Evolutionary conservation across 2,797 vertebrate species (phyloP), one percentile per base, ranked within the genome.

Genomic region (Leptoclinus maculatus): DNA sequence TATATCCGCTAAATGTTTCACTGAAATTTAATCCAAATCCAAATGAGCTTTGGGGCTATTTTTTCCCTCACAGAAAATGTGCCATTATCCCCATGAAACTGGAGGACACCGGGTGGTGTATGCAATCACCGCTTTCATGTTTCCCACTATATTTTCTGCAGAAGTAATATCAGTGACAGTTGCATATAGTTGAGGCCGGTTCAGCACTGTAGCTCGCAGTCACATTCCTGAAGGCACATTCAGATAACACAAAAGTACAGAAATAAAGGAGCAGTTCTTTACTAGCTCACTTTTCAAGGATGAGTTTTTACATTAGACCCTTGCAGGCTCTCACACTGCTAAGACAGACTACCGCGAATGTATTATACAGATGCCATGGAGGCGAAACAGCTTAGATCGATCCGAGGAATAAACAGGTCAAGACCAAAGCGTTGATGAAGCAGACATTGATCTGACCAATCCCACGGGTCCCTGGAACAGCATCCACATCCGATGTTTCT

Each of bases 401-500:
- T 90, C 27, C 0, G 14, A 85, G 72, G 83, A 92, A 88, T 92
- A 92, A 94, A 93, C 91, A 90, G 89, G 91, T 94, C 88, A 79
- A 84, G 86, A 88, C 82, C 86, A 80, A 89, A 88, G 89, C 62
- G 54, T 90, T 89, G 91, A 93, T 92, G 91, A 91, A 89, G 89
- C 88, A 87, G 90, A 90, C 87, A 92, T 91, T 87, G 91, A 93
- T 93, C 86, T 19, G 74, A 58, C 36, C 57, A 13, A 66, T 86
- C 87, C 85, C 87, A 59, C 3, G 23, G 64, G 84, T 71, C 84
- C 59, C 59, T 78, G 75, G 38, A 74, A 75, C 66, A 17, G 68
- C 80, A 23, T 86, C 76, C 71, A 64, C 85, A 62, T 82, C 83
- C 83, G 76, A 2, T 66, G 81, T 71, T 91, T 87, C 83, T 89